Evolutionary conservation across 2,888 invertebrate species (phyloP), one percentile per base, ranked within the genome.

Genomic region (Luperina testacea): DNA sequence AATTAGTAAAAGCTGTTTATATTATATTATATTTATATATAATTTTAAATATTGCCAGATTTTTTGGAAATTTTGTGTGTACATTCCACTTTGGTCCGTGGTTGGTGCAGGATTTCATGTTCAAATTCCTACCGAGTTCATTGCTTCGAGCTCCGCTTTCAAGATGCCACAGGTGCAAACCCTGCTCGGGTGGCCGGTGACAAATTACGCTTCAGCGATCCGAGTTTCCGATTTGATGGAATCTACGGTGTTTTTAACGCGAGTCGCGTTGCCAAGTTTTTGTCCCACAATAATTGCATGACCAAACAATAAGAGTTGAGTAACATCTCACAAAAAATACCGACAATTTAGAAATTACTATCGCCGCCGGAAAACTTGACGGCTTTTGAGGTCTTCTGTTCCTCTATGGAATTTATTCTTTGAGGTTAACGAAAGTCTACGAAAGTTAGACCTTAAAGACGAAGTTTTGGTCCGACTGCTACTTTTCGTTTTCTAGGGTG

Each of bases 201-300:
- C 90, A 90, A 91, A 92, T 92, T 90, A 89, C 88, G 87, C 86
- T 87, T 86, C 81, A 86, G 88, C 88, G 84, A 81, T 84, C 87
- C 85, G 87, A 87, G 89, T 90, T 92, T 92, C 91, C 92, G 90
- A 92, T 91, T 91, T 90, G 87, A 84, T 86, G 88, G 87, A 84
- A 88, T 88, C 88, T 88, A 84, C 84, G 77, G 77, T 74, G 87
- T 82, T 88, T 79, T 88, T 77, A 82, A 86, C 78, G 72, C 76
- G 72, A 78, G 75, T 71, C 78, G 80, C 71, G 79, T 84, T 86
- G 89, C 84, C 83, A 82, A 86, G 86, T 88, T 88, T 88, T 88
- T 88, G 77, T 80, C 17, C 64, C 63, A 20, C 72, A 76, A 81
- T 88, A 88, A 88, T 88, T 88, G 87, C 88, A 83, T 84, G 87